Percentiles rank a stretch among this genome's conserved stretches.
phyloP scores from a whole-genome alignment of 2,888 invertebrate genomes.

The Diplolepis rosae region DNA sequence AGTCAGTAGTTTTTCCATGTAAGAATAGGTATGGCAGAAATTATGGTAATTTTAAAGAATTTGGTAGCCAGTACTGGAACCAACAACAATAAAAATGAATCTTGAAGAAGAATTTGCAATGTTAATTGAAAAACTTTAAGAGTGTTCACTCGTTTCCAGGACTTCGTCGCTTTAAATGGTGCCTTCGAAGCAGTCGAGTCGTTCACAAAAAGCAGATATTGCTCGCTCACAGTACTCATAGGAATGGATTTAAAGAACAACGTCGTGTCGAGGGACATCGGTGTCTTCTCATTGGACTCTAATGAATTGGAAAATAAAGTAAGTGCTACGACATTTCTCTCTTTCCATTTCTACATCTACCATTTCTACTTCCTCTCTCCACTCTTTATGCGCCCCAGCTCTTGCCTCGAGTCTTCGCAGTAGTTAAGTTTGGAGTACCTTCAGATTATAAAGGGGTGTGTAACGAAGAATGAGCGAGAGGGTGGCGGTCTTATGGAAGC shows the following conservation, averaged over 20 bases:
- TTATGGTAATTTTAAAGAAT: constrained; percentile 11
- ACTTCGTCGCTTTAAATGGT: constrained; percentile 75
- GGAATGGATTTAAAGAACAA: constrained; percentile 78
- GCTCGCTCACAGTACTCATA: constrained; percentile 76
- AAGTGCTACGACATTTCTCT: constrained; percentile 50
- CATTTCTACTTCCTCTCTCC: constrained; percentile 28
- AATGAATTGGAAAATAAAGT: constrained; percentile 61
- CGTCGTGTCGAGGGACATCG: constrained; percentile 78
- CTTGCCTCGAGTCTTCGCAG: constrained; percentile 28
- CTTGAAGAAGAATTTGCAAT: constrained; percentile 39
- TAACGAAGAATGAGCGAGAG: constrained; percentile 29
- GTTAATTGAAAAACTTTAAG: constrained; percentile 54
- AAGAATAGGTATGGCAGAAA: background rate
- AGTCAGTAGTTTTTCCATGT: background rate
- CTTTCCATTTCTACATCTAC: constrained; percentile 23
- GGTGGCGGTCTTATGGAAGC: background rate
- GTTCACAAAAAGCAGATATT: constrained; percentile 74
- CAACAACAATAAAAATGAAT: constrained; percentile 17
- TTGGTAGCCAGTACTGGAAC: background rate
- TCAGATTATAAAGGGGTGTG: constrained; percentile 31
- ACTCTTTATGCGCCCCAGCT: constrained; percentile 7
- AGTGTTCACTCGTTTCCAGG: constrained; percentile 66
- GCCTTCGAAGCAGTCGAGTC: constrained; percentile 75
- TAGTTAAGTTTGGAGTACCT: constrained; percentile 30
- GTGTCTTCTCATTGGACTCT: constrained; percentile 72